Evolutionary conservation across 37 sponge, comb jelly and placozoan genomes (phyloP).

Genomic region (Bolinopsis microptera): DNA sequence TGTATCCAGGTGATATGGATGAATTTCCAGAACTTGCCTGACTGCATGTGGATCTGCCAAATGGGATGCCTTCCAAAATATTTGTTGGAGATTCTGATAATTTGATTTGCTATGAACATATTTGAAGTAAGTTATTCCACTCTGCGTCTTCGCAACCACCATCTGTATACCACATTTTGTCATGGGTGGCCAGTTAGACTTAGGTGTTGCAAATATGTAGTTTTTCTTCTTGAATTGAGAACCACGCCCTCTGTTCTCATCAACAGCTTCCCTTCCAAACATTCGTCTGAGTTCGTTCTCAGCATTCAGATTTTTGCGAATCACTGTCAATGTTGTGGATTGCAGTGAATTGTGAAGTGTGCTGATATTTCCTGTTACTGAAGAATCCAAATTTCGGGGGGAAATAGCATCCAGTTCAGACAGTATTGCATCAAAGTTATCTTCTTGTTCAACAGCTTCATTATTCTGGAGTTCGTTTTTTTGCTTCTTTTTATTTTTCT

Average conservation of each 20-base stretch:
- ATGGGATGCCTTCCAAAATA: slow-evolving; percentile 39
- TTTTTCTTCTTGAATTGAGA: background rate
- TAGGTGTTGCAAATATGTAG: slow-evolving; percentile 38
- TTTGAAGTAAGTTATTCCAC: slow-evolving; percentile 33
- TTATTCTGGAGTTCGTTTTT: background rate
- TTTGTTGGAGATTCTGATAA: slow-evolving; percentile 41
- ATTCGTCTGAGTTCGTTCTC: slow-evolving; percentile 89
- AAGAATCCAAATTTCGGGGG: background rate
- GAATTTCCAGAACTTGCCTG: slow-evolving; percentile 71
- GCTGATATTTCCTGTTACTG: background rate
- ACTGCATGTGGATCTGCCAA: slow-evolving; percentile 32
- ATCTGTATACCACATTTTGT: slow-evolving; percentile 53
- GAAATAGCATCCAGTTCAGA: background rate
- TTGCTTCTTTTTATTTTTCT: background rate
- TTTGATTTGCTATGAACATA: slow-evolving; percentile 58
- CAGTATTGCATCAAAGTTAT: slow-evolving; percentile 1
- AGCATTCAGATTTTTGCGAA: slow-evolving; percentile 72
- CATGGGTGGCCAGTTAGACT: slow-evolving; percentile 40
- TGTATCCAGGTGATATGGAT: slow-evolving; percentile 95
- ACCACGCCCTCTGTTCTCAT: background rate
- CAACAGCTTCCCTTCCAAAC: slow-evolving; percentile 88
- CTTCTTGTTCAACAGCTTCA: background rate
- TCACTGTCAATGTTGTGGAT: background rate
- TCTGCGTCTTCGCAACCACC: background rate
- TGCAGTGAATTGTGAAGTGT: background rate